phyloP scores from a whole-genome alignment of 1,140 invertebrate genomes.

The Leptinotarsa lineolata region DNA sequence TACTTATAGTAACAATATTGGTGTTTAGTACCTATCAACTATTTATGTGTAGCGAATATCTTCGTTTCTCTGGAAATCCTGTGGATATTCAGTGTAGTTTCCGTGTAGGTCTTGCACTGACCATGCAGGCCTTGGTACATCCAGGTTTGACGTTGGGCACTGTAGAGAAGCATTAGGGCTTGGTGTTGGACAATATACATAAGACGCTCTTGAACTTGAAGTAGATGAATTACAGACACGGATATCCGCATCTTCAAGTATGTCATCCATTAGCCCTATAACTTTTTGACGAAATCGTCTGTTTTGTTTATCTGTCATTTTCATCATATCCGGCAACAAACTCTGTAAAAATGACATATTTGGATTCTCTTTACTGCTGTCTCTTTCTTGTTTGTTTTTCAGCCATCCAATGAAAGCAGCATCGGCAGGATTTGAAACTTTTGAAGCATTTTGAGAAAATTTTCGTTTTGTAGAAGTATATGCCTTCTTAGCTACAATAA shows the following conservation, averaged over 20 bases:
- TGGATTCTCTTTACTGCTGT: constrained; percentile 11
- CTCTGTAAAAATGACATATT: constrained; percentile 26
- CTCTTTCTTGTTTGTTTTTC: not conserved
- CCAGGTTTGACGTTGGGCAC: too few relatives aligned
- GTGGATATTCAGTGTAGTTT: too few relatives aligned
- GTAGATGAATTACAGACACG: not conserved
- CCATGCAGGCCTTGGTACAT: too few relatives aligned
- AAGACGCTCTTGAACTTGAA: too few relatives aligned
- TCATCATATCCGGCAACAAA: constrained; percentile 23
- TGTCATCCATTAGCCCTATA: constrained; percentile 23
- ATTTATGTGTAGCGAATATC: too few relatives aligned
- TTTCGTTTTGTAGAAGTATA: not conserved
- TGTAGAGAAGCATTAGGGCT: too few relatives aligned
- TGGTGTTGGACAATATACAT: too few relatives aligned
- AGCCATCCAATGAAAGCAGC: constrained; percentile 14
- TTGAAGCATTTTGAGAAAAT: not conserved
- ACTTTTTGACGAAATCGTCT: constrained; percentile 26
- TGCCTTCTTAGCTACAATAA: too few relatives aligned
- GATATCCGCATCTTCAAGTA: constrained; percentile 20
- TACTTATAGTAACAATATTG: too few relatives aligned
- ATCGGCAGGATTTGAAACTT: constrained; percentile 16
- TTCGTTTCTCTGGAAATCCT: too few relatives aligned
- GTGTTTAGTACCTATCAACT: too few relatives aligned
- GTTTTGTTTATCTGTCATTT: constrained; percentile 28
- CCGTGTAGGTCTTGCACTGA: too few relatives aligned